Evolutionary conservation across 2,113 vertebrate species (phyloP), one percentile per base, ranked within the genome.

Genomic region (Campylorhamphus procurvoides): DNA sequence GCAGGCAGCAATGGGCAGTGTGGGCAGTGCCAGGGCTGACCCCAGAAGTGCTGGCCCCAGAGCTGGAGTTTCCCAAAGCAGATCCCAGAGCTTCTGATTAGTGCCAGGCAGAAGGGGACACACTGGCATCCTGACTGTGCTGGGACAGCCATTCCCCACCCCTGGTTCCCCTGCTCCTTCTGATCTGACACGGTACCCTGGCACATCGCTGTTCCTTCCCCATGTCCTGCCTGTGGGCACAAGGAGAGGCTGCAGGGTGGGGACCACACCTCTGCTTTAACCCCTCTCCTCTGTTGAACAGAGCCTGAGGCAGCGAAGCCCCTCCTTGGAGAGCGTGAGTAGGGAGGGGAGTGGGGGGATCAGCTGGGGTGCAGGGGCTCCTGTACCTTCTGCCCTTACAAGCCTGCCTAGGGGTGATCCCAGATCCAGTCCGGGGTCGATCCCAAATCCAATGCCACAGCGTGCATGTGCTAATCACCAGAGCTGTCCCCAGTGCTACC

Each of bases 231-330:
- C 29, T 0, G 0, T 49, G 42, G 33, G 40, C 47, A 55, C 27
- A 7, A 9, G 23, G 18, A 27, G 35, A 24, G 17, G 11, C 50
- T 60, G 50, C 40, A 60, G 46, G 40, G 52, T 46, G 37, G 33
- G 13, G 18, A 74, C 23, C 33, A 49, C 33, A 19, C 13, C 9
- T 47, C 56, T 71, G 68, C 56, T 50, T 90, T 98, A 97, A 98
- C 94, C 91, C 83, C 71, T 75, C 44, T 94, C 97, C 96, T 97
- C 96, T 98, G 87, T 97, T 96, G 96, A 97, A 96, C 97, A 98
- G 97, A 98, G 82, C 95, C 92, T 93, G 94, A 97, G 94, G 96
- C 91, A 90, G 12, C 47, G 66, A 96, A 97, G 44, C 59, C 93
- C 94, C 94, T 80, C n/a, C 91, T 69, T 77, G 93, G 97, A 98